Conservation (phyloP, 2,113 vertebrate genomes). For the Caracal caracal region DNA sequence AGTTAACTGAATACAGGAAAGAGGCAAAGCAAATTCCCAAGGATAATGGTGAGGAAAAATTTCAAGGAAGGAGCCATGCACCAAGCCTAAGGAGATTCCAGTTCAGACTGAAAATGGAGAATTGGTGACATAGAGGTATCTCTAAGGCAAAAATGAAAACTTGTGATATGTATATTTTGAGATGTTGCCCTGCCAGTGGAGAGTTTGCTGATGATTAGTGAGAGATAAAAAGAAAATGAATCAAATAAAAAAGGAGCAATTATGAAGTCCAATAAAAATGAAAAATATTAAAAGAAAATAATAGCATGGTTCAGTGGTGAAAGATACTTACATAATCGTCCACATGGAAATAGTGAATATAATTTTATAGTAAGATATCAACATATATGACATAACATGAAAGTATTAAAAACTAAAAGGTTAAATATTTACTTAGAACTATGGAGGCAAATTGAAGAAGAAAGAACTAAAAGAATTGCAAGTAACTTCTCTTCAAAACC, state of each 20-base stretch:
- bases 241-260: background rate
- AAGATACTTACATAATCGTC: background rate
- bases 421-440: background rate
- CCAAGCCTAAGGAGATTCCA: background rate
- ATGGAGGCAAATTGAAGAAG: background rate
- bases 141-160: background rate
- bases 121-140: background rate
- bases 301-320: background rate
- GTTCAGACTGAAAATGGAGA: background rate
- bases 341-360: background rate
- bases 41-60: background rate
- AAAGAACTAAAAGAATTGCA: background rate
- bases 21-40: background rate
- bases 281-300: background rate
- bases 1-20: background rate
- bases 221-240: background rate
- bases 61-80: background rate
- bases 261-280: background rate
- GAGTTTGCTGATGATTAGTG: background rate
- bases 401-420: background rate
- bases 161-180: background rate
- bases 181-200: background rate
- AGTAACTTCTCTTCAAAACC: background rate
- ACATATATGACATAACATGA: background rate
- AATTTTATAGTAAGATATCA: background rate